Evolutionary conservation across 2,113 vertebrate species (phyloP).

Genomic region (Ornithorhynchus anatinus): DNA sequence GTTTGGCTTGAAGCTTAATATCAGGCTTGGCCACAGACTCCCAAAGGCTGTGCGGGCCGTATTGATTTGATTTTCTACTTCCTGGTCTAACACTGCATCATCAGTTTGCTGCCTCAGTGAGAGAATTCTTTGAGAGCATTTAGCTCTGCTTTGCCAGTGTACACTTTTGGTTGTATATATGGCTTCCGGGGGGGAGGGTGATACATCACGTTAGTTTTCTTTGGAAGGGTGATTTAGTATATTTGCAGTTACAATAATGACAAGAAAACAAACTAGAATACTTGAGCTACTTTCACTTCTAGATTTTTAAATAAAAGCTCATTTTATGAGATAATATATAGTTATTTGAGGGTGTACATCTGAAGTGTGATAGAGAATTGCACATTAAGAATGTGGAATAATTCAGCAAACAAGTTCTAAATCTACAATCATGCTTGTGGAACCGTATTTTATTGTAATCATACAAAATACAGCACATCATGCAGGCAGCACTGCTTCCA

Average conservation of each 20-base stretch:
- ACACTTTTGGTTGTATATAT: too few relatives aligned
- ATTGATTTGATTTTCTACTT: too few relatives aligned
- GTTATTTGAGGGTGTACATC: neutral
- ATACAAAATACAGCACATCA: neutral
- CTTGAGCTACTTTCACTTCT: neutral
- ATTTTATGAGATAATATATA: neutral
- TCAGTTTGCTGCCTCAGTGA: too few relatives aligned
- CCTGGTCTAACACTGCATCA: too few relatives aligned
- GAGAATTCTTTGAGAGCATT: too few relatives aligned
- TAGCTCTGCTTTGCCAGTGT: too few relatives aligned
- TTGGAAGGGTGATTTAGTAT: too few relatives aligned
- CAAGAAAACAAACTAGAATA: neutral
- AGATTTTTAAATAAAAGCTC: neutral
- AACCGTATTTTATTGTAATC: conserved; percentile 15
- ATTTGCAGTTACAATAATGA: conserved; percentile 4
- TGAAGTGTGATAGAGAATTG: neutral
- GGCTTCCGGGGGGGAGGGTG: too few relatives aligned
- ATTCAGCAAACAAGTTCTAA: conserved; percentile 14
- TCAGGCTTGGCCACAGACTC: too few relatives aligned
- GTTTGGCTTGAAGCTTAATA: too few relatives aligned
- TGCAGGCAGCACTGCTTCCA: neutral
- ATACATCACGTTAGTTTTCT: too few relatives aligned
- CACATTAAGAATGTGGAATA: neutral
- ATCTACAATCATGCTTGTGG: neutral
- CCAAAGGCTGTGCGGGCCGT: too few relatives aligned